Percentiles rank a stretch among this genome's conserved stretches.
These are phyloP conservation scores for Loripinus fragilis DNA, from an alignment of 2,888 invertebrate genomes.

Conservation along the genomic window DNA sequence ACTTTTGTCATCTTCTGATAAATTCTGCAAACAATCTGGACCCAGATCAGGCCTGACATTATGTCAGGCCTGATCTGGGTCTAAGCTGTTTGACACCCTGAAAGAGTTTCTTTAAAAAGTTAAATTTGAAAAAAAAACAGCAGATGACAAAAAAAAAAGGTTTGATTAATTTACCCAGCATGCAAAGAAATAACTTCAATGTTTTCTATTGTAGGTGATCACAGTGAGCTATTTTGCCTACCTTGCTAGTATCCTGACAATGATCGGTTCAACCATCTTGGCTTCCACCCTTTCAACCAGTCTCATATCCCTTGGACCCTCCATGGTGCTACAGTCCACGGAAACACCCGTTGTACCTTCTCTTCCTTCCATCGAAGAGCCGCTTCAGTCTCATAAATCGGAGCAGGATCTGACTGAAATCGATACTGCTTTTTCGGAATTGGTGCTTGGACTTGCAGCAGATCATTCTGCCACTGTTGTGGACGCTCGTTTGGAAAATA, in stretches of 20 bases:
- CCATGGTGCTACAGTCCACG: background rate
- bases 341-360: background rate
- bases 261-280: conserved; percentile 86
- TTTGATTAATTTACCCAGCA: too few species aligned
- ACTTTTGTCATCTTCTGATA: too few species aligned
- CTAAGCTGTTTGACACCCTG: too few species aligned
- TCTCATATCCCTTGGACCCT: conserved; percentile 56
- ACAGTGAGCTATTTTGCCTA: conserved; percentile 87
- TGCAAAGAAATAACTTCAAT: too few species aligned
- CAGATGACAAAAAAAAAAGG: too few species aligned
- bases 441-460: background rate
- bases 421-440: background rate
- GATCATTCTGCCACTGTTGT: background rate
- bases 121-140: too few species aligned
- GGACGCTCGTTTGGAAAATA: background rate
- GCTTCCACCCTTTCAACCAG: conserved; percentile 66
- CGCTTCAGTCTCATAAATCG: background rate
- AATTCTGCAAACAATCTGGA: too few species aligned
- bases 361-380: background rate
- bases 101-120: too few species aligned
- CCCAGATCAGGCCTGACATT: too few species aligned
- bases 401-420: background rate
- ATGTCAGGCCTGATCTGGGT: too few species aligned
- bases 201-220: conserved; percentile 83
- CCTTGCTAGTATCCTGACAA: conserved; percentile 86